phyloP scores from a whole-genome alignment of 2,113 vertebrate species.

The Lathamus discolor region DNA sequence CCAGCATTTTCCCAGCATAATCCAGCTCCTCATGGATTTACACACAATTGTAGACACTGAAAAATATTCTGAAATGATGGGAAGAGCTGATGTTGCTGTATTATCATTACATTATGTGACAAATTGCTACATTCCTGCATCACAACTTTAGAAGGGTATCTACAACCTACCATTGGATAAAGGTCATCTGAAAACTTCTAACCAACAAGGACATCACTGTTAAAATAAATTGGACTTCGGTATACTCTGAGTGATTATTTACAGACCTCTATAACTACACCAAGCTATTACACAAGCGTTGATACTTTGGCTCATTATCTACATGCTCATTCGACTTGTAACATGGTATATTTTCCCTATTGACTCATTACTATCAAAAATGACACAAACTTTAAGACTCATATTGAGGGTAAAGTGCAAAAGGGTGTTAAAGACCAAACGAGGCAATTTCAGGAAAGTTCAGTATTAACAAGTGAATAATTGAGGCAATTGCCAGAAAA shows the following conservation, averaged over 20 bases:
- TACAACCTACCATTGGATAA: not conserved
- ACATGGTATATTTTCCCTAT: not conserved
- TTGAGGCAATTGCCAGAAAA: not conserved
- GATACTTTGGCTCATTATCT: not conserved
- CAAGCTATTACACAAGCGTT: not conserved
- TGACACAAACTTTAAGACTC: not conserved
- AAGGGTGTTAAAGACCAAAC: not conserved
- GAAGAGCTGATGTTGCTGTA: not conserved
- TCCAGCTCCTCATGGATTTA: not conserved
- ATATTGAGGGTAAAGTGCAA: not conserved
- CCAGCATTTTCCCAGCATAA: not conserved
- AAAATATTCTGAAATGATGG: not conserved
- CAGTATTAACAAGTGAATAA: not conserved
- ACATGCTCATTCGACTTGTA: not conserved
- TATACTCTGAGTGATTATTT: not conserved
- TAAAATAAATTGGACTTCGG: not conserved
- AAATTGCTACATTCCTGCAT: rapidly evolving
- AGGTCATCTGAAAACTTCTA: not conserved
- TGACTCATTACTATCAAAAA: not conserved
- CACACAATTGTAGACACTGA: not conserved
- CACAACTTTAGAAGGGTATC: not conserved
- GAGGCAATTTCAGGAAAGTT: not conserved
- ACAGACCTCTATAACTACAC: not conserved
- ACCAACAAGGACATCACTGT: not conserved
- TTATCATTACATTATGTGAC: not conserved